These are phyloP conservation scores for Turnix velox DNA, from an alignment of 2,113 vertebrate genomes.

Conservation along the genomic window DNA sequence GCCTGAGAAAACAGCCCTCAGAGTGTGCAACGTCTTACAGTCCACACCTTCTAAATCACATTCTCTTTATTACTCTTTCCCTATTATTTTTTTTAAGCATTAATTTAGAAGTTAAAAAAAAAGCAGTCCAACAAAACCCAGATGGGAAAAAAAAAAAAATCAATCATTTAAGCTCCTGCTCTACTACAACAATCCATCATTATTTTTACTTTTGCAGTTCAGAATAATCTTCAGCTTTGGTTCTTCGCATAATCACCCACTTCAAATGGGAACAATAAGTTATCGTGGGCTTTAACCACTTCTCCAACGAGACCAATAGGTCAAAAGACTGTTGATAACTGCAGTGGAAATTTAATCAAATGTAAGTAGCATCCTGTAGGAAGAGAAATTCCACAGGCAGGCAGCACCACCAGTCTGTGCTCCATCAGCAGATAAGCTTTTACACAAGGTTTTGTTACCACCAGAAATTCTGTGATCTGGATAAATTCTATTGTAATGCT, in stretches of 20 bases:
- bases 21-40: not conserved
- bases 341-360: not conserved
- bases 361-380: not conserved
- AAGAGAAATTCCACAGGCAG: not conserved
- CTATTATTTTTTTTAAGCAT: not conserved
- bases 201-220: not conserved
- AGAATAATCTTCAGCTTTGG: not conserved
- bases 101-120: not conserved
- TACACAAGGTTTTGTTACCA: not conserved
- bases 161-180: not conserved
- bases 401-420: not conserved
- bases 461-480: not conserved
- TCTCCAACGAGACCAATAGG: not conserved
- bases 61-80: not conserved
- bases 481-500: not conserved
- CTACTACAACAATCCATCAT: not conserved
- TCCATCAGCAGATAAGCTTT: not conserved
- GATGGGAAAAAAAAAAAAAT: not conserved
- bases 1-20: not conserved
- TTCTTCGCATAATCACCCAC: not conserved
- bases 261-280: not conserved
- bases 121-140: not conserved
- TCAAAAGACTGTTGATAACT: not conserved
- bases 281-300: not conserved
- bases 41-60: not conserved